These are phyloP conservation scores for Dendrocincla tyrannina DNA, from an alignment of 2,797 vertebrate species.

Conservation along the genomic window DNA sequence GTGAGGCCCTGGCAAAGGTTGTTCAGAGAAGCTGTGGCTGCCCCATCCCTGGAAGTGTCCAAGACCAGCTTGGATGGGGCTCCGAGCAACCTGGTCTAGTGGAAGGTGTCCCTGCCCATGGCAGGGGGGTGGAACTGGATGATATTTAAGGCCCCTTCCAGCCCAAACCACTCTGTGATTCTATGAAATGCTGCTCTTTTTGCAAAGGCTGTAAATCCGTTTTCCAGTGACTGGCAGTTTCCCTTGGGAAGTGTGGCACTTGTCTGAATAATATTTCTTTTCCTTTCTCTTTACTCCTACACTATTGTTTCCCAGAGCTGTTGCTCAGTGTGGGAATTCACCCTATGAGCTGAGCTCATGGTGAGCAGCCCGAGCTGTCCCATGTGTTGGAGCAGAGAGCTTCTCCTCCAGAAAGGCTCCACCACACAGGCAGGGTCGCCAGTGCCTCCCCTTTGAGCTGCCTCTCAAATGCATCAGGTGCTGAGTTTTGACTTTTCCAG, in stretches of 20 bases:
- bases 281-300: slow-evolving; percentile 29
- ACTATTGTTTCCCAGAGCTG: background rate
- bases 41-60: background rate
- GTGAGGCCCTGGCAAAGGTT: background rate
- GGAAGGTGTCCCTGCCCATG: background rate
- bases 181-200: background rate
- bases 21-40: background rate
- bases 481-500: background rate
- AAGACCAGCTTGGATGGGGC: background rate
- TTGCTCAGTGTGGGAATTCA: slow-evolving; percentile 36
- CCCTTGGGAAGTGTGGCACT: background rate
- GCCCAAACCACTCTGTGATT: background rate
- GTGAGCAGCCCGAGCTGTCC: background rate
- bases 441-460: background rate
- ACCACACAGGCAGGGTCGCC: background rate
- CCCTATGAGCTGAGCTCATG: background rate
- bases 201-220: fast-evolving
- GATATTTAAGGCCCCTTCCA: background rate
- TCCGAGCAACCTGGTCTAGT: background rate
- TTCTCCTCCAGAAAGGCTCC: background rate
- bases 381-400: fast-evolving
- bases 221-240: background rate
- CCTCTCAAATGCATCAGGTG: background rate
- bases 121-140: fast-evolving
- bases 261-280: background rate